Evolutionary conservation across 2,888 invertebrate species (phyloP), one percentile per base, ranked within the genome.

Genomic region (Meghimatium bilineatum): DNA sequence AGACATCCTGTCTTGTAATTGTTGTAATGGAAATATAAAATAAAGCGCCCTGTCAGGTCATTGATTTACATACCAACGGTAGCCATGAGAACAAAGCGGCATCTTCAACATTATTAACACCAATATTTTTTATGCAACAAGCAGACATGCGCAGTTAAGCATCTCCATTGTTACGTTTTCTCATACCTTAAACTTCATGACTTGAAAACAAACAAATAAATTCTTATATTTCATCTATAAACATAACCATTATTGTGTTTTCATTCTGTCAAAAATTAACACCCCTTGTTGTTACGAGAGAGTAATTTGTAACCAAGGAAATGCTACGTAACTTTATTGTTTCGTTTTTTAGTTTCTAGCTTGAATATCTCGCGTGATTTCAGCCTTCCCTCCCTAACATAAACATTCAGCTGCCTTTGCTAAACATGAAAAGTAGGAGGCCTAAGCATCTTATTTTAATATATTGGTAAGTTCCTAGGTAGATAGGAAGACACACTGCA

Each of bases 221-320:
- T 32, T 60, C 36, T 71, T 38, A 3, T 38, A 26, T 71, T 38
- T 38, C 38, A 8, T 12, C 36, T 38, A 20, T 26, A 36, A 71
- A 38, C 38, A 26, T 23, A 38, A 71, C 71, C 23, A 6, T 20
- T 71, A 3, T 71, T 23, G 38, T 38, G 26, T 38, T 38, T 32
- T 69, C 71, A 38, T 26, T 71, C 36, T 23, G 36, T 26, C 38
- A 36, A 12, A 38, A 71, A 38, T 71, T 38, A 38, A 5, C 71
- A 38, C 36, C 71, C 38, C 76, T 71, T 29, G 71, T 71, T 71
- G 26, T 60, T 76, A 60, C 34, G 34, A 76, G 36, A 76, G 34
- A 52, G 34, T 56, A 76, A 56, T 56, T n/a, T 56, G 56, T 76
- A 56, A 60, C 76, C 34, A 56, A 36, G 34, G 76, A 76, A 56